Evolutionary conservation across 2,888 invertebrate species (phyloP).

Genomic region (Antheraea assamensis): DNA sequence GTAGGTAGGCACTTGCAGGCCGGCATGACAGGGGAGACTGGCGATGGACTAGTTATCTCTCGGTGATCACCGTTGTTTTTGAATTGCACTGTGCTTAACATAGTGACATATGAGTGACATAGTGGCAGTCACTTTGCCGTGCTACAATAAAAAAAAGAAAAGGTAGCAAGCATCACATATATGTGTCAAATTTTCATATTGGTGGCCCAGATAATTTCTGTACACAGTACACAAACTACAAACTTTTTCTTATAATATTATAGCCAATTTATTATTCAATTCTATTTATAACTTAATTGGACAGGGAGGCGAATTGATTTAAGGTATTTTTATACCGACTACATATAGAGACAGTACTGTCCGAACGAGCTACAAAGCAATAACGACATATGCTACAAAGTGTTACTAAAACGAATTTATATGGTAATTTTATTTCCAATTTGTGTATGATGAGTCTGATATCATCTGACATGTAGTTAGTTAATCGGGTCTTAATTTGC

Average conservation of each 20-base stretch:
- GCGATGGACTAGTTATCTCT: too few relatives aligned
- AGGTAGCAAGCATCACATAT: too few relatives aligned
- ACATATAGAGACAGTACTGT: background rate
- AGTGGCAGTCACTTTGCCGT: too few relatives aligned
- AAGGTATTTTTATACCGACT: slow-evolving; percentile 11
- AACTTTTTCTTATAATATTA: background rate
- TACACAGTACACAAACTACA: background rate
- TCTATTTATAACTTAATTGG: background rate
- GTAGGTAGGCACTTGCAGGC: too few relatives aligned
- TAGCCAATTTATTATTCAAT: background rate
- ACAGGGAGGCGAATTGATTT: background rate
- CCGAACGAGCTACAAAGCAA: background rate
- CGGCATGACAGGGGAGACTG: too few relatives aligned
- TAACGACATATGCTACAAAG: slow-evolving; percentile 16
- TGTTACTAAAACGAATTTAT: slow-evolving; percentile 39
- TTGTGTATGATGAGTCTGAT: slow-evolving; percentile 51
- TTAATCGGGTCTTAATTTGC: slow-evolving; percentile 67
- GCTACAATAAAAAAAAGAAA: too few relatives aligned
- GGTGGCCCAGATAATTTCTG: background rate
- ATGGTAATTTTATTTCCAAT: slow-evolving; percentile 53
- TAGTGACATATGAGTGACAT: too few relatives aligned
- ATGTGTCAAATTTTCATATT: too few relatives aligned
- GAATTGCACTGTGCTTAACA: too few relatives aligned
- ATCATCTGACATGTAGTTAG: slow-evolving; percentile 61
- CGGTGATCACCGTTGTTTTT: too few relatives aligned